phyloP scores from a whole-genome alignment of 2,797 vertebrate genomes.

The Halcyon chelicuti region DNA sequence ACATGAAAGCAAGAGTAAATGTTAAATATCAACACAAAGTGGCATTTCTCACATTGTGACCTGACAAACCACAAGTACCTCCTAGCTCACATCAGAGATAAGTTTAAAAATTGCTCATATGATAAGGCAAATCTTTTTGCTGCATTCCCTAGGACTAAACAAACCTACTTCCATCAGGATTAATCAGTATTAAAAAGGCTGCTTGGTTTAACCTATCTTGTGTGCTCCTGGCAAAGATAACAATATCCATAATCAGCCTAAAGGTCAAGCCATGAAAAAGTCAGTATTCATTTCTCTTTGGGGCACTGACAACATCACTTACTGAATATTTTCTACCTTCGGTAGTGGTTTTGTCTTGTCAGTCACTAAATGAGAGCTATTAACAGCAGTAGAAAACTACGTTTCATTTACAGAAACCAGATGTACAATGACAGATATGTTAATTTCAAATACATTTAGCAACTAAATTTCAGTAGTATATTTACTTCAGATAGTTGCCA shows the following conservation, averaged over 20 bases:
- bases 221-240: slow-evolving; percentile 21
- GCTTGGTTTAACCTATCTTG: slow-evolving; percentile 23
- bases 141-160: neutral
- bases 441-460: neutral
- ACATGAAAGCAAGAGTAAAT: neutral
- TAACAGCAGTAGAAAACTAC: neutral
- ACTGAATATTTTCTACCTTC: neutral
- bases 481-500: neutral
- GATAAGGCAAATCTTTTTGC: neutral
- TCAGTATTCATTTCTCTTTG: slow-evolving; percentile 27
- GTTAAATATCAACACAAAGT: slow-evolving; percentile 15
- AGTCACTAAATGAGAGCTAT: neutral
- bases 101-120: slow-evolving; percentile 24
- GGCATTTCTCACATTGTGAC: slow-evolving; percentile 24
- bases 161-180: slow-evolving; percentile 23
- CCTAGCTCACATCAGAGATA: neutral
- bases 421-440: neutral
- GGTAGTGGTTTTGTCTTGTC: neutral
- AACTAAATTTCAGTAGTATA: neutral
- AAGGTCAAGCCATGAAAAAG: slow-evolving; percentile 48
- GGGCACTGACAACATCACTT: slow-evolving; percentile 33
- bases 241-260: slow-evolving; percentile 39
- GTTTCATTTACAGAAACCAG: neutral
- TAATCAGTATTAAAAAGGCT: slow-evolving; percentile 39
- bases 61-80: slow-evolving; percentile 10